These are phyloP conservation scores for Tachuris rubrigastra DNA, from an alignment of 2,113 vertebrate species.

Conservation along the genomic window DNA sequence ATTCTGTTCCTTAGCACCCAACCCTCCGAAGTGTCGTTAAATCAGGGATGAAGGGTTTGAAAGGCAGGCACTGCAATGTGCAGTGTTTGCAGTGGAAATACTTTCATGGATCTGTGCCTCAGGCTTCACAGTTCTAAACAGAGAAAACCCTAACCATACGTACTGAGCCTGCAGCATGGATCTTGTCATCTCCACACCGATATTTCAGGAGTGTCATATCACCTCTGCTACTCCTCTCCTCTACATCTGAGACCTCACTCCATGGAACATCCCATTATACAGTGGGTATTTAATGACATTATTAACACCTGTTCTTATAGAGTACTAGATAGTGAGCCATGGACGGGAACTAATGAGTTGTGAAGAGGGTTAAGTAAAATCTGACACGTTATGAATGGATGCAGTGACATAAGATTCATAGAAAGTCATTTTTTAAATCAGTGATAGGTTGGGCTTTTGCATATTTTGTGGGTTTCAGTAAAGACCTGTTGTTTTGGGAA, in stretches of 20 bases:
- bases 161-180: background rate
- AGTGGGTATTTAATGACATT: background rate
- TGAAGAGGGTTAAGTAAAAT: background rate
- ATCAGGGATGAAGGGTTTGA: conserved; percentile 35
- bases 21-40: conserved; percentile 7
- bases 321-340: background rate
- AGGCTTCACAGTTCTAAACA: background rate
- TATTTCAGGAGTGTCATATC: background rate
- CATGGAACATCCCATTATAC: background rate
- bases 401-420: background rate
- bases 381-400: background rate
- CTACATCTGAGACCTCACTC: background rate
- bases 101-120: background rate
- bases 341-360: background rate
- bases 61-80: background rate
- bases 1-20: conserved; percentile 60
- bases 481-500: background rate
- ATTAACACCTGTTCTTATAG: background rate
- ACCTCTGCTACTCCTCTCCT: background rate
- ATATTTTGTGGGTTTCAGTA: background rate
- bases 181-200: background rate
- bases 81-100: background rate
- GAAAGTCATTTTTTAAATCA: background rate
- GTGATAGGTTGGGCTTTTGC: background rate
- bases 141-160: background rate